Evolutionary conservation across 2,888 invertebrate genomes (phyloP), one percentile per base, ranked within the genome.

Genomic region (Pristionchus maxplancki): DNA sequence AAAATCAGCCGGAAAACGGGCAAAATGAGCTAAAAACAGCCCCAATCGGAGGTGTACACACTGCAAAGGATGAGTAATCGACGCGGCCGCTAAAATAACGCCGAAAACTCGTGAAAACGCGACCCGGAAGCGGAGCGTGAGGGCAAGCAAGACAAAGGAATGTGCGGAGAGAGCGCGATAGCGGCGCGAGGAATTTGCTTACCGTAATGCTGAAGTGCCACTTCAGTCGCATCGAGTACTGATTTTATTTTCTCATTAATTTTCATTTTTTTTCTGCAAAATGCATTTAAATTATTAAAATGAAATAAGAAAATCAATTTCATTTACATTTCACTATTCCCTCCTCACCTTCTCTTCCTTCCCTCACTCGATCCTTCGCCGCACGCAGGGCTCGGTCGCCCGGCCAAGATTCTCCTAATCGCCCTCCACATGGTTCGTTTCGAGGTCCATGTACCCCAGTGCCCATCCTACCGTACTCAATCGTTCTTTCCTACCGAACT

Each of bases 91-190:
- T 24, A 40, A 48, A 78, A 78, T 78, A 78, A 78, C 44, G 78
- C 24, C 40, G 20, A 44, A 78, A 78, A 78, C 78, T 78, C 78
- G 78, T 78, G 78, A 78, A 78, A 78, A 78, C 78, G 78, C 78
- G 78, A 78, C 78, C 24, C 78, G 78, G 78, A 78, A 78, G 44
- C 37, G 37, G 20, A 37, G 74, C 17, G 74, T n/a, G 78, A 48
- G 40, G 20, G 67, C 67, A n/a, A 24, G 28, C 24, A 34, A 67
- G 71, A 71, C 78, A 78, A 78, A 28, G 78, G 78, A 78, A 78
- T 78, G 44, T 44, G 78, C 17, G n/a, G 62, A 4, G 34, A 71
- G 37, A 71, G 34, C 71, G 71, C 34, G 34, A 15, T 34, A 37
- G 71, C 6, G 34, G 71, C 37, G 37, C 37, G 78, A 40, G 44